phyloP scores from a whole-genome alignment of 2,113 vertebrate genomes.

The Cebus imitator region DNA sequence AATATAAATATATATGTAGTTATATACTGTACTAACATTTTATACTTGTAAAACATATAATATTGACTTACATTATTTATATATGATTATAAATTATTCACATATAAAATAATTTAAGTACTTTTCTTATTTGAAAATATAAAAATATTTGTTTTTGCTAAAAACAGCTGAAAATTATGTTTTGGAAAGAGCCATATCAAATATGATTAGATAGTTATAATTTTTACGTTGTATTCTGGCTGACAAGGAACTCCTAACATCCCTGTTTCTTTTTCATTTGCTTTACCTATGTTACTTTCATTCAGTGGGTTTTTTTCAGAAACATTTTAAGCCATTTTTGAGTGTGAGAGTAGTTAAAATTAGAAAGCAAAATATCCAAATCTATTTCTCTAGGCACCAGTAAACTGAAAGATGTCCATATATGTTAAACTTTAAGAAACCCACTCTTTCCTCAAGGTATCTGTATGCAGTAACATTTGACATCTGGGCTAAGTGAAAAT shows the following conservation, averaged over 20 bases:
- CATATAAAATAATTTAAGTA: background rate
- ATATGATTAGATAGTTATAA: background rate
- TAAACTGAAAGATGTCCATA: background rate
- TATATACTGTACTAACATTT: background rate
- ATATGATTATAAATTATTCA: background rate
- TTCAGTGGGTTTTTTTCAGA: background rate
- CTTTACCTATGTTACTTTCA: background rate
- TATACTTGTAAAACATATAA: background rate
- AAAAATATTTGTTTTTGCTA: background rate
- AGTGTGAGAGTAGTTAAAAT: background rate
- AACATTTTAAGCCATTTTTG: background rate
- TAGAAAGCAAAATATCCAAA: background rate
- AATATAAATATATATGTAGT: background rate
- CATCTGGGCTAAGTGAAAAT: background rate
- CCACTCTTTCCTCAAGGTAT: background rate
- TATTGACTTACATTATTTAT: background rate
- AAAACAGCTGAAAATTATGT: background rate
- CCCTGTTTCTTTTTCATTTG: background rate
- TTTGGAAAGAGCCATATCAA: background rate
- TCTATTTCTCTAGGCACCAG: background rate
- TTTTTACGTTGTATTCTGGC: background rate
- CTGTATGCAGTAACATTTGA: background rate
- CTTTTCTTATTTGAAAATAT: background rate
- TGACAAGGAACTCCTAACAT: background rate
- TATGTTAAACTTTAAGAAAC: background rate